These are phyloP conservation scores for Chaetops frenatus DNA, from an alignment of 2,113 vertebrate genomes.

Conservation along the genomic window DNA sequence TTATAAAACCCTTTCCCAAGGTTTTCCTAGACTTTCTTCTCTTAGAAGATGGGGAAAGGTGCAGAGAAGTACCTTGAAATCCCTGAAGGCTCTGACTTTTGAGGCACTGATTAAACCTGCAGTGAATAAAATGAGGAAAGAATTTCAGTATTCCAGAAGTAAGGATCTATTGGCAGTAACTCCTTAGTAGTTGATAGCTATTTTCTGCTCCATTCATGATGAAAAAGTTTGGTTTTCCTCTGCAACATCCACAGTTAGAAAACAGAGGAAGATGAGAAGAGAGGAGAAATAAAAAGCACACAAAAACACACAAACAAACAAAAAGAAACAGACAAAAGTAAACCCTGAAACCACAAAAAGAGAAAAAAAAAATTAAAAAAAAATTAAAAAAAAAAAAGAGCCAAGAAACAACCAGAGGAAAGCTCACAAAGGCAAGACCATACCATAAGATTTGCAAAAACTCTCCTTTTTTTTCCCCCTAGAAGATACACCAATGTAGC, in stretches of 20 bases:
- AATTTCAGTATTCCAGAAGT: not conserved
- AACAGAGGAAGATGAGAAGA: not conserved
- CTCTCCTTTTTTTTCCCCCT: fast-evolving
- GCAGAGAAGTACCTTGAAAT: not conserved
- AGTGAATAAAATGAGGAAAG: not conserved
- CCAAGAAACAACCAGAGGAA: not conserved
- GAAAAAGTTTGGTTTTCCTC: not conserved
- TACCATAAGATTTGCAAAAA: not conserved
- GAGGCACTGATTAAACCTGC: not conserved
- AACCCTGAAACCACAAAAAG: no score
- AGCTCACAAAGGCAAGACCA: not conserved
- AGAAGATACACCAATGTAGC: not conserved
- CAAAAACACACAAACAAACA: not conserved
- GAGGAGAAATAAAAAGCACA: not conserved
- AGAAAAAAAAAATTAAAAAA: no score
- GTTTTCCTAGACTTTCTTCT: not conserved
- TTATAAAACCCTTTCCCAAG: not conserved
- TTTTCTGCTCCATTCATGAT: not conserved
- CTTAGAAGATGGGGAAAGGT: not conserved
- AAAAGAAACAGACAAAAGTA: no score
- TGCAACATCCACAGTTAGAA: not conserved
- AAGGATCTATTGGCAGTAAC: not conserved
- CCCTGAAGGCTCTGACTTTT: not conserved
- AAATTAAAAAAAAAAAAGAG: not conserved
- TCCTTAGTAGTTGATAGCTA: not conserved